These are phyloP conservation scores for Equus przewalskii DNA, from an alignment of 2,113 vertebrate species.

Conservation along the genomic window DNA sequence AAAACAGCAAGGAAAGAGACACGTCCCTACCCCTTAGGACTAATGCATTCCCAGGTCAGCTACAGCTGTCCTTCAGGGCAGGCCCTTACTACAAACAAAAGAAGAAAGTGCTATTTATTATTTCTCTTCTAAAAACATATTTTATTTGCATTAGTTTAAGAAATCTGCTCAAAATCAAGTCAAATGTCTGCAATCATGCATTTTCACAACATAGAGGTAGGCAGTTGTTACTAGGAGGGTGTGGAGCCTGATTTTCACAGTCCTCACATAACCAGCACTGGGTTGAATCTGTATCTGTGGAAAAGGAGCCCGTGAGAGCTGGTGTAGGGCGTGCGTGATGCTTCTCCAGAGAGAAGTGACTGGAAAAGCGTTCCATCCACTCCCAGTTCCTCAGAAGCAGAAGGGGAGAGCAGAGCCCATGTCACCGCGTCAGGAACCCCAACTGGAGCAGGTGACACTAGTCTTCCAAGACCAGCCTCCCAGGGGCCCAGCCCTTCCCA, in stretches of 20 bases:
- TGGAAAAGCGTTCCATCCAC: neutral
- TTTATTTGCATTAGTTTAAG: neutral
- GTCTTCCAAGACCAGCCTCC: neutral
- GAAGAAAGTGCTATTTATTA: neutral
- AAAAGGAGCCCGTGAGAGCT: too few relatives aligned
- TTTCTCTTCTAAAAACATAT: neutral
- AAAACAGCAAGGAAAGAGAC: neutral
- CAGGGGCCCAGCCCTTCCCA: too few relatives aligned
- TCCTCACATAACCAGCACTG: neutral
- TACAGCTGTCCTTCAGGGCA: too few relatives aligned
- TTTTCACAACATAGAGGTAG: neutral
- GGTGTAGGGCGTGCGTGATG: neutral
- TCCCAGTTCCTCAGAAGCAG: neutral
- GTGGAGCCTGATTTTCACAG: neutral
- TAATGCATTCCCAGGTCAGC: neutral
- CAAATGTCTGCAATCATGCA: too few relatives aligned
- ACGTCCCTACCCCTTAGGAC: too few relatives aligned
- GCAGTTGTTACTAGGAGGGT: accelerated
- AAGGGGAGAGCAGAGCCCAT: neutral
- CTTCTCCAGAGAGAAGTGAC: too few relatives aligned
- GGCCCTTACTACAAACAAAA: neutral
- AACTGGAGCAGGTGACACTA: too few relatives aligned
- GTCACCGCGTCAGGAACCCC: neutral
- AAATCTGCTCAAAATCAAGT: neutral
- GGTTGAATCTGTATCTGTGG: too few relatives aligned